Percentiles rank a stretch among this genome's conserved stretches.
These are phyloP conservation scores for Drosophila truncata DNA, from an alignment of 1,140 invertebrate genomes.

Conservation along the genomic window DNA sequence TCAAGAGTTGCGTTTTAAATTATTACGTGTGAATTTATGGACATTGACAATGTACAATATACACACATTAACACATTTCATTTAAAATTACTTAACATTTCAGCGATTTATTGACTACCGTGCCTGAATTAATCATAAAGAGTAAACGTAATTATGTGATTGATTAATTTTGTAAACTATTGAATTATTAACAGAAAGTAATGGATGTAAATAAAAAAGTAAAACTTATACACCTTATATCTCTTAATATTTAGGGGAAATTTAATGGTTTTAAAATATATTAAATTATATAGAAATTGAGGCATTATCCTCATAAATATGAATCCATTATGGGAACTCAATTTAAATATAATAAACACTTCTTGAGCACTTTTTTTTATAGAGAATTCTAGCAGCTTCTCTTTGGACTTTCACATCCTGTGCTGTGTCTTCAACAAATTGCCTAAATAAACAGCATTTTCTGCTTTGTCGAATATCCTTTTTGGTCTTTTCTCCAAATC, in stretches of 20 bases:
- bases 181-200: not conserved
- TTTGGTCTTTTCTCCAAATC: not conserved
- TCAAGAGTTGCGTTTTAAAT: not conserved
- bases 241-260: no score
- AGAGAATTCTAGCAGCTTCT: not conserved
- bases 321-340: not conserved
- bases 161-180: slow-evolving; percentile 13
- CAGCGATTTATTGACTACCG: slow-evolving; percentile 5
- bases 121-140: slow-evolving; percentile 6
- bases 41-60: slow-evolving; percentile 2
- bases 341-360: slow-evolving; percentile 10
- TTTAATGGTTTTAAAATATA: no score
- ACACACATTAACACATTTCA: slow-evolving; percentile 8
- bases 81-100: slow-evolving; percentile 2
- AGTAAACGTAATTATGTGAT: slow-evolving; percentile 17
- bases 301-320: not conserved
- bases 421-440: slow-evolving; percentile 28
- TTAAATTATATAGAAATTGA: no score
- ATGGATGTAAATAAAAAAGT: not conserved
- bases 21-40: slow-evolving; percentile 17
- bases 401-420: not conserved
- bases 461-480: slow-evolving; percentile 44
- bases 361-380: not conserved
- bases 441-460: slow-evolving; percentile 62
- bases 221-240: no score